Percentiles rank a stretch among this genome's conserved stretches.
phyloP scores from a whole-genome alignment of 2,888 invertebrate species.

The Archips xylosteana region DNA sequence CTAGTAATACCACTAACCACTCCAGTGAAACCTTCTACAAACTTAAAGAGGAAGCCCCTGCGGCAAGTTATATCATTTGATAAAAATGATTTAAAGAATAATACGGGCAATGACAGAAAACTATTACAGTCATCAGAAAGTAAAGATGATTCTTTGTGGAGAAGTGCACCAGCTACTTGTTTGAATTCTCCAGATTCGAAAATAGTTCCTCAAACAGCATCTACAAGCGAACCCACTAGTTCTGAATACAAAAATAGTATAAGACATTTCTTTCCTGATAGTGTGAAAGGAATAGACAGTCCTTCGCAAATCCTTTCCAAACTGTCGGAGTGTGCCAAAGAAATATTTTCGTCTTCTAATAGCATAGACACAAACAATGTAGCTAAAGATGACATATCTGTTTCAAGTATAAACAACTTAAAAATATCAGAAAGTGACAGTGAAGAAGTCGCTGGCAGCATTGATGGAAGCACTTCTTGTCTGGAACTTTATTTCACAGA shows the following conservation, averaged over 20 bases:
- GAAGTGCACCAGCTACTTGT: slow-evolving; percentile 87
- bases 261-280: slow-evolving; percentile 79
- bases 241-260: slow-evolving; percentile 73
- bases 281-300: slow-evolving; percentile 76
- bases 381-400: slow-evolving; percentile 73
- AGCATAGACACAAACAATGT: slow-evolving; percentile 74
- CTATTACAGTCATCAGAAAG: slow-evolving; percentile 51
- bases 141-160: slow-evolving; percentile 66
- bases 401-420: slow-evolving; percentile 75
- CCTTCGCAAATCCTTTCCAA: slow-evolving; percentile 79
- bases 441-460: slow-evolving; percentile 78
- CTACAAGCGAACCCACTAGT: slow-evolving; percentile 77
- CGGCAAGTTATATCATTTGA: slow-evolving; percentile 83
- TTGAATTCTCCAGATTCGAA: slow-evolving; percentile 86
- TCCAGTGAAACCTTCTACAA: slow-evolving; percentile 81
- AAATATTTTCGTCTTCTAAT: slow-evolving; percentile 79
- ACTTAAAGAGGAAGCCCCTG: slow-evolving; percentile 74
- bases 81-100: slow-evolving; percentile 67
- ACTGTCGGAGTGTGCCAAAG: slow-evolving; percentile 81
- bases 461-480: slow-evolving; percentile 79
- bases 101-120: slow-evolving; percentile 53
- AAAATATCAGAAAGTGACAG: slow-evolving; percentile 82
- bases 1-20: slow-evolving; percentile 90
- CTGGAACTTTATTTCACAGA: slow-evolving; percentile 81
- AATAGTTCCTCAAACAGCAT: slow-evolving; percentile 61